Percentiles rank a stretch among this genome's conserved stretches.
These are phyloP conservation scores for Medauroidea extradentata DNA, from an alignment of 1,140 invertebrate species.

Conservation along the genomic window DNA sequence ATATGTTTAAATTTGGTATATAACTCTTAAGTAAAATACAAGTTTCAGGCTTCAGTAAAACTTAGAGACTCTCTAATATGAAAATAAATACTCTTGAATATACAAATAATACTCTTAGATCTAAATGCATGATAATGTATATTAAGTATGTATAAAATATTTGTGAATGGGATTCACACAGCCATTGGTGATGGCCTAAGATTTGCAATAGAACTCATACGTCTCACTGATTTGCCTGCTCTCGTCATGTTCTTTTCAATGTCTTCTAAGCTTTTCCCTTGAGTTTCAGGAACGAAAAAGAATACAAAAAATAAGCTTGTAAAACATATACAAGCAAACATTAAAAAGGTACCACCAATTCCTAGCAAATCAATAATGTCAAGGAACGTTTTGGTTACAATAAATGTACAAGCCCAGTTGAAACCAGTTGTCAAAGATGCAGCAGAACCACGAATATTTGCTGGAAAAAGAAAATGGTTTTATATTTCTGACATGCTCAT, in stretches of 20 bases:
- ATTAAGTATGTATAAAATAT: no score
- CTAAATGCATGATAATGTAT: no score
- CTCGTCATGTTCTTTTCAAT: conserved; percentile 79
- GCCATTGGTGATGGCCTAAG: no score
- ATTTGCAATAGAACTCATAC: no score
- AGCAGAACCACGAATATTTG: conserved; percentile 74
- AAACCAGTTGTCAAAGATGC: conserved; percentile 80
- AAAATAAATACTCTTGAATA: not conserved
- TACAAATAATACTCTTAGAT: not conserved
- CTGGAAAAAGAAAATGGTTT: conserved; percentile 36
- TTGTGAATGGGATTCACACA: no score
- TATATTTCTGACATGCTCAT: no score
- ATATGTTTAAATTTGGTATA: no score
- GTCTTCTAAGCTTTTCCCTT: conserved; percentile 83
- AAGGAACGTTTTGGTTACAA: conserved; percentile 84
- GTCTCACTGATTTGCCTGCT: conserved; percentile 8
- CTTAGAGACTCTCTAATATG: not conserved
- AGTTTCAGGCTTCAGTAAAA: no score
- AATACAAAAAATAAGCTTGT: conserved; percentile 74
- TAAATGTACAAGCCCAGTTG: conserved; percentile 86
- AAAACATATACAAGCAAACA: conserved; percentile 70
- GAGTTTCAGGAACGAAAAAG: conserved; percentile 84
- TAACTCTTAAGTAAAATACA: no score
- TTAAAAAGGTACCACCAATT: conserved; percentile 70
- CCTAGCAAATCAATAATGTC: conserved; percentile 63